Evolutionary conservation across 2,888 invertebrate species (phyloP), one percentile per base, ranked within the genome.

Genomic region (Adelognathus sp.): DNA sequence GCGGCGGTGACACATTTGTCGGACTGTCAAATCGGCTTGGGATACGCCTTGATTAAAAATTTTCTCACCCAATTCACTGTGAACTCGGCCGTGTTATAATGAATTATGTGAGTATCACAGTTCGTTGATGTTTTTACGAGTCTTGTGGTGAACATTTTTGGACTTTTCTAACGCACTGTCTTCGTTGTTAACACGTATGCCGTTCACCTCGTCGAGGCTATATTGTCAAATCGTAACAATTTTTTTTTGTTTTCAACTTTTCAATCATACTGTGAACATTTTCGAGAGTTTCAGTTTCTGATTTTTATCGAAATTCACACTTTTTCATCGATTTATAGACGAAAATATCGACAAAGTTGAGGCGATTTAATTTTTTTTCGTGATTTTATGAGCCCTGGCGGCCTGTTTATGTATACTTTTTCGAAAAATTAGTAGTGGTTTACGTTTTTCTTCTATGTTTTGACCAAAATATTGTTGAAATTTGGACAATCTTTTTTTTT

Each of bases 1-100:
- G 88, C 88, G 86, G 83, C 85, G 66, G 81, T 86, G 83, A 84
- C 84, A 85, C 86, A 84, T 85, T 86, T 79, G 81, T 71, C 81
- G 81, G 83, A 71, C 80, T 84, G 82, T 81, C 82, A 84, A 84
- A 83, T 83, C 76, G 79, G 81, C 82, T 83, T 82, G 81, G 83
- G 82, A 82, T 83, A 81, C 83, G 82, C 82, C 83, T 83, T 67
- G 75, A 80, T 67, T 41, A 79, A 73, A 76, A 74, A 46, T 76
- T 73, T 60, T 36, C 76, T 73, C 74, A 74, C 74, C 39, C 56
- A 69, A 63, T 52, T 33, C 56, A 33, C 69, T 66, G 44, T 58
- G 72, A 46, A 73, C 69, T n/a, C n/a, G n/a, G 56, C 56, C 67
- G 27, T 36, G 46, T 56, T 78, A 80, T 72, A 39, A 82, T 82